Percentiles rank a stretch among this genome's conserved stretches.
Evolutionary conservation across 1,140 invertebrate genomes (phyloP).

Genomic region (Octopus sinensis): DNA sequence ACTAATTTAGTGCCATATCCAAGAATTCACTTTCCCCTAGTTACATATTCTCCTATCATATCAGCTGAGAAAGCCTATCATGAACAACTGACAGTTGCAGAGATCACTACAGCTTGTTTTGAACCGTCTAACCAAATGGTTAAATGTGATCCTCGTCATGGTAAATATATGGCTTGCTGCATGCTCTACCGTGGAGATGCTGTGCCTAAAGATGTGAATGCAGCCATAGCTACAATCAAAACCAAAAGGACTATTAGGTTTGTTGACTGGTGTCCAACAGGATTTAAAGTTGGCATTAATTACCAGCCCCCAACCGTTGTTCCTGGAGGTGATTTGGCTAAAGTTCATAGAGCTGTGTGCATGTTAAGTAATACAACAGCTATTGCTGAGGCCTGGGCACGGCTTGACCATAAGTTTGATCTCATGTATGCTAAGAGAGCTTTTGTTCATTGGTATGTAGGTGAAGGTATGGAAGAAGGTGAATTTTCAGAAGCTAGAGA

Average conservation of each 20-base stretch:
- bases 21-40: constrained; percentile 36
- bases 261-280: constrained; percentile 87
- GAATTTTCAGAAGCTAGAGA: constrained; percentile 71
- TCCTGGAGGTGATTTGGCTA: constrained; percentile 68
- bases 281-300: constrained; percentile 57
- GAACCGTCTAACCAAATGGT: constrained; percentile 86
- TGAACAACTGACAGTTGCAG: constrained; percentile 62
- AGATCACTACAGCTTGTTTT: constrained; percentile 84
- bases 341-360: constrained; percentile 65
- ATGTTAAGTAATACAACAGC: constrained; percentile 81
- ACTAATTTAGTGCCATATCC: constrained; percentile 62
- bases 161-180: constrained; percentile 77
- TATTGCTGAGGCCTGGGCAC: constrained; percentile 72
- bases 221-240: constrained; percentile 76
- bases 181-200: constrained; percentile 48
- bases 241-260: constrained; percentile 71
- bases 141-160: constrained; percentile 81
- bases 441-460: constrained; percentile 54
- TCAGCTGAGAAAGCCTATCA: constrained; percentile 37
- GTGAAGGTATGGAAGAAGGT: constrained; percentile 70
- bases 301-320: constrained; percentile 60
- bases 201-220: constrained; percentile 55
- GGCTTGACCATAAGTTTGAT: constrained; percentile 52
- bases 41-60: constrained; percentile 34
- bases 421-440: constrained; percentile 57